These are phyloP conservation scores for Stylophora pistillata DNA, from an alignment of 64 coral and sea anemone genomes.

Conservation along the genomic window DNA sequence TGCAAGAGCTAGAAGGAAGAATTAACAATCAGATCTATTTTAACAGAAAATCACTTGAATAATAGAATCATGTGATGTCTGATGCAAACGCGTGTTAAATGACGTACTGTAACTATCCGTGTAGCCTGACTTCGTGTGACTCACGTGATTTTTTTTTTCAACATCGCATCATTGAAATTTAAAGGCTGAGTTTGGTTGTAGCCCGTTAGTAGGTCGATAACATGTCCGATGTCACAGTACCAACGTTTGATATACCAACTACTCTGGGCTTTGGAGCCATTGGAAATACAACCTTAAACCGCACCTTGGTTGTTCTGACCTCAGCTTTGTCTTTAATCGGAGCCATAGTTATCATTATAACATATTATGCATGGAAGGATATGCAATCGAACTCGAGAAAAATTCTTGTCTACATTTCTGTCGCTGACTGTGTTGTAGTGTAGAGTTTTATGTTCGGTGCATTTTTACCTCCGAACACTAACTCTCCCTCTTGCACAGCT, in stretches of 20 bases:
- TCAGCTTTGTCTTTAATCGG: constrained; percentile 72
- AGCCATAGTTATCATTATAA: constrained; percentile 58
- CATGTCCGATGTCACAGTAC: not conserved
- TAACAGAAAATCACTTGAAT: too few relatives aligned
- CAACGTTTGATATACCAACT: not conserved
- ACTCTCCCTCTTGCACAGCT: constrained; percentile 26
- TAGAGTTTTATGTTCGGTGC: constrained; percentile 46
- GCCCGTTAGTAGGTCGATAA: too few relatives aligned
- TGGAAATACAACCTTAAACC: constrained; percentile 7
- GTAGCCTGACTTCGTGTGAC: too few relatives aligned
- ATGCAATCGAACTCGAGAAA: constrained; percentile 59
- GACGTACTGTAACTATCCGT: too few relatives aligned
- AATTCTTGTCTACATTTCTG: constrained; percentile 84
- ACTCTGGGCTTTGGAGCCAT: not conserved
- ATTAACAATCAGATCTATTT: too few relatives aligned
- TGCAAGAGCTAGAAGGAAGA: too few relatives aligned
- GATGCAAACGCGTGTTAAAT: too few relatives aligned
- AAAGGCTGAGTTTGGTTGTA: too few relatives aligned
- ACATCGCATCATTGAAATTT: too few relatives aligned
- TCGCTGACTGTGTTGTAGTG: constrained; percentile 76
- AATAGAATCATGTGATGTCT: too few relatives aligned
- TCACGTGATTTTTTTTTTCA: not conserved
- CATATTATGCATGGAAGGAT: constrained; percentile 83
- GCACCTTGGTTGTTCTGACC: constrained; percentile 12
- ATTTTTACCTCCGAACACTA: not conserved